Percentiles rank a stretch among this genome's conserved stretches.
These are phyloP conservation scores for Peromyscus californicus DNA, from an alignment of 2,113 vertebrate species.

Conservation along the genomic window DNA sequence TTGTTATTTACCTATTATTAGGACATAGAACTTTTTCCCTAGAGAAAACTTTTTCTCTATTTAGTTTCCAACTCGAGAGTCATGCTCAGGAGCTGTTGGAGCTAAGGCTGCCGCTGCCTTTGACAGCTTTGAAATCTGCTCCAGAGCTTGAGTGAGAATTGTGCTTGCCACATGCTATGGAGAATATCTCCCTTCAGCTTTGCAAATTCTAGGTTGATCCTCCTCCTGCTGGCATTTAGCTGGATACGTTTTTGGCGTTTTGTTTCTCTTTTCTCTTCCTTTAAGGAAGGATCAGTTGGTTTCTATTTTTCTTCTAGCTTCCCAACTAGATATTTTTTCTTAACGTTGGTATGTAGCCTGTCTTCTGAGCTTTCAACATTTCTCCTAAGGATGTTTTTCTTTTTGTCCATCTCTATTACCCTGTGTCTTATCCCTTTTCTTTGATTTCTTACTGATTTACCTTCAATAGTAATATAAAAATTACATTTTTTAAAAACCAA, in stretches of 20 bases:
- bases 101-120: neutral
- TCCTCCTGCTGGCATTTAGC: neutral
- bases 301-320: neutral
- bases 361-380: neutral
- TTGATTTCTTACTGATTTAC: slow-evolving; percentile 25
- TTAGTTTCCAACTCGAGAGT: neutral
- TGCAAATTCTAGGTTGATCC: neutral
- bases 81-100: neutral
- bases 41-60: neutral
- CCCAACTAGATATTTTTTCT: neutral
- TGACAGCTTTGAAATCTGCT: neutral
- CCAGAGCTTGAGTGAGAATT: neutral
- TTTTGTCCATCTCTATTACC: neutral
- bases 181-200: neutral
- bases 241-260: neutral
- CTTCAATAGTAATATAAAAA: neutral
- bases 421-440: neutral
- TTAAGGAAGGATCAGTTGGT: neutral
- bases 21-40: neutral
- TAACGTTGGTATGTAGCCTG: neutral
- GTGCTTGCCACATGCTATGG: neutral
- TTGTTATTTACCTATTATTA: neutral
- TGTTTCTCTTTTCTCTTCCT: neutral
- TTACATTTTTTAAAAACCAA: neutral
- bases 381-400: neutral